Conservation (phyloP, 1,140 invertebrate species). For the Drosophila lini region DNA sequence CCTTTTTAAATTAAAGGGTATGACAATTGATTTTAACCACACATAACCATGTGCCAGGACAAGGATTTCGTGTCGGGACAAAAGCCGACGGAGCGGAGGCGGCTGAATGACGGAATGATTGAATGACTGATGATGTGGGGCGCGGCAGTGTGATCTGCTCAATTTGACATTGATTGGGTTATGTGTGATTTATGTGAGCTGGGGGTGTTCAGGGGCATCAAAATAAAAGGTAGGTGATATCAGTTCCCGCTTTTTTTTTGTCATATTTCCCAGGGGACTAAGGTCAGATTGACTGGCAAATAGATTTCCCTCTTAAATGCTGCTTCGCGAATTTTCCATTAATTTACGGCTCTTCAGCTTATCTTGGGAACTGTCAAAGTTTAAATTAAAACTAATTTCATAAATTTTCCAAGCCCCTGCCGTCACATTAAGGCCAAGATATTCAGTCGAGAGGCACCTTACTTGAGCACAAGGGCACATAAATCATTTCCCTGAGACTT, state of each 20-base stretch:
- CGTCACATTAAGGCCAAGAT: conserved; percentile 12
- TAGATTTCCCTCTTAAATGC: conserved; percentile 17
- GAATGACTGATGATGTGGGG: conserved; percentile 37
- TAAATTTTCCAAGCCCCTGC: conserved; percentile 20
- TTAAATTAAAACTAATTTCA: conserved; percentile 50
- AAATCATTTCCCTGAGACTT: conserved; percentile 54
- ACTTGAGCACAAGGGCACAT: conserved; percentile 37
- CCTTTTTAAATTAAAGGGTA: conserved; percentile 36
- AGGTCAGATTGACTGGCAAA: conserved; percentile 10
- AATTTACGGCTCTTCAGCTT: conserved; percentile 24
- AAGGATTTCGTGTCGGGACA: conserved; percentile 13
- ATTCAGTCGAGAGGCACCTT: background rate
- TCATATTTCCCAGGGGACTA: conserved; percentile 10
- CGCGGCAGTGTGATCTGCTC: conserved; percentile 48
- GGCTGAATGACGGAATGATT: conserved; percentile 28
- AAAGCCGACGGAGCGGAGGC: background rate
- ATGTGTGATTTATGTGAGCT: conserved; percentile 55
- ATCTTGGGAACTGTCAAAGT: conserved; percentile 38
- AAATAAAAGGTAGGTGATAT: conserved; percentile 14
- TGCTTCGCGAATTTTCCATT: background rate
- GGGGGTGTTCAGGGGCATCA: background rate
- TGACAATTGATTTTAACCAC: conserved; percentile 55
- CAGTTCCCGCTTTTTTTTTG: conserved; percentile 2
- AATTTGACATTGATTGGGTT: conserved; percentile 78
- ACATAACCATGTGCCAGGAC: conserved; percentile 11